Base-by-base conservation (phyloP, 2,113 vertebrate species). In the Gallinago jamesoni region DNA sequence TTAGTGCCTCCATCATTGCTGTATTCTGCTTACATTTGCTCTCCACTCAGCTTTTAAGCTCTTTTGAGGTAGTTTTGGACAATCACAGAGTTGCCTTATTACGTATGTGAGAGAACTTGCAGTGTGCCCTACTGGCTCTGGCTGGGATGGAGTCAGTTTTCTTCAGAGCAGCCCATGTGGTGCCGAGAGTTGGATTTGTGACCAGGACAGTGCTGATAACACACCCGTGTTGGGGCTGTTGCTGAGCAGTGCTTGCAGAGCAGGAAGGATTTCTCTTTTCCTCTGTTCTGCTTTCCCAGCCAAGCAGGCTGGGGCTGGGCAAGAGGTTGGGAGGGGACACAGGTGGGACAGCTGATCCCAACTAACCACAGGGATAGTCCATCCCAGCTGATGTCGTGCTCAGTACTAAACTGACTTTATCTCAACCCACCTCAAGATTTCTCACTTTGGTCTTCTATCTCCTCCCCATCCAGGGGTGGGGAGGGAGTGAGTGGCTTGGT, bases 401-500 rank as follows among this genome's bases (percentile, higher is more conserved):
- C 16, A 68, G 43, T 82, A 13, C 28, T 63, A 43, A 83, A 50
- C 28, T 20, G 8, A 35, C 19, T 85, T 52, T 67, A 12, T 63
- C 31, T 77, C 39, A 86, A 31, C 17, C 17, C 43, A 68, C 31
- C 17, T 27, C 37, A 69, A 12, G 10, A 60, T 60, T 80, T 52
- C 39, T 76, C 25, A 9, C 39, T 63, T 74, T 67, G 12, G 10
- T 67, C 19, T 66, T 77, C 39, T 7, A 13, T 60, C 25, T 62
- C n/a, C 62, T 11, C 33, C 7, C 15, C 0, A 2, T 56, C 18
- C 18, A 9, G 2, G 0, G 4, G 25, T 4, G 39, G n/a, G 22
- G 39, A 73, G 39, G 22, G 8, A 55, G 33, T 0, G 1, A 64
- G 63, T 1, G 2, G 63, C 35, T 57, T 19, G 1, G 3, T 0